Evolutionary conservation across 2,888 invertebrate species (phyloP), one percentile per base, ranked within the genome.

Genomic region (Dryocosmus kuriphilus): DNA sequence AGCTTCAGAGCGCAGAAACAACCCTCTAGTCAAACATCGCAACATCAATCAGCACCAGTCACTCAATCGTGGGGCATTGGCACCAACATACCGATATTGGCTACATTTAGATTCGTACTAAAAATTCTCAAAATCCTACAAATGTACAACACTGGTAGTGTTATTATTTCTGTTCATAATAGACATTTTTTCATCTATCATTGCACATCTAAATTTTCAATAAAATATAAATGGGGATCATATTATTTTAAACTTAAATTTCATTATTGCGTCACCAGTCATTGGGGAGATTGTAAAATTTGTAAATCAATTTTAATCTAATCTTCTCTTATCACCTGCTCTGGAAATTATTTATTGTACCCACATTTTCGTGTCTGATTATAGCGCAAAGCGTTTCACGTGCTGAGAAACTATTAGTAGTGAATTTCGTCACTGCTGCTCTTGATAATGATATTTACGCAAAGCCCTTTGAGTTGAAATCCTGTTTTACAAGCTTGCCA

Each of bases 31-130:
- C 90, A 91, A 91, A 91, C 91, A 91, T 88, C 88, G 88, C 89
- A 88, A 90, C 91, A 91, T 91, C 91, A 91, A 91, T 91, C 91
- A 91, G 91, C 90, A 90, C 91, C 89, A 89, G 90, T 90, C 91
- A 90, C 90, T 90, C 89, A 86, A 88, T 85, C 88, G 86, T 87
- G 85, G 87, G 80, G 85, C 89, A 90, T 89, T 60, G 60, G 74
- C 88, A 88, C 87, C 88, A 88, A 89, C 89, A 88, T 89, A 85
- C 89, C 89, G 89, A 89, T 90, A 90, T 90, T 90, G 89, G 86
- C 87, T 87, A 85, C 87, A 89, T 89, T 89, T 88, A 88, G 88
- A 88, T 88, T 86, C 83, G 76, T 62, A 63, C 78, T 74, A 74
- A 75, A 79, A 82, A 77, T 51, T 32, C 11, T 8, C 46, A 71